Percentiles rank a stretch among this genome's conserved stretches.
Evolutionary conservation across 2,797 vertebrate genomes (phyloP).

Genomic region (Cirrhinus molitorella): DNA sequence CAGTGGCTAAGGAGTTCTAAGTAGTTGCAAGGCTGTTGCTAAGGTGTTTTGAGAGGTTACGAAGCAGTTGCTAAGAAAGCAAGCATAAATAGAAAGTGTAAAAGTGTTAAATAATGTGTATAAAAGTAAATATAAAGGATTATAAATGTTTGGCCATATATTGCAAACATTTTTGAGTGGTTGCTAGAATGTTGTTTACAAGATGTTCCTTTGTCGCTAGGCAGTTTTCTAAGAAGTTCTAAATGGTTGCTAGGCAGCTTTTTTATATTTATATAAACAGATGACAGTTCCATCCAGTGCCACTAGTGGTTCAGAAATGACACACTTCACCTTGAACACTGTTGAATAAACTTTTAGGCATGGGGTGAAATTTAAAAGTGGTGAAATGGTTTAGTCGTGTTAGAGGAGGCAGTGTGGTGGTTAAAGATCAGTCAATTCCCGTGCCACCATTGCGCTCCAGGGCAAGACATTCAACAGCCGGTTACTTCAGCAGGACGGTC

Average conservation of each 20-base stretch:
- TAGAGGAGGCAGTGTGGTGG: background rate
- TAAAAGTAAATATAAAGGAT: background rate
- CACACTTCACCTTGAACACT: background rate
- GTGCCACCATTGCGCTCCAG: background rate
- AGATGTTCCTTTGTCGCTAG: too few relatives aligned
- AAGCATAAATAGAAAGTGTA: background rate
- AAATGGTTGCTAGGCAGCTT: background rate
- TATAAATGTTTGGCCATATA: too few relatives aligned
- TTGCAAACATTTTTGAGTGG: too few relatives aligned
- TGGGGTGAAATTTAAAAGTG: background rate
- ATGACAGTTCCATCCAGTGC: background rate
- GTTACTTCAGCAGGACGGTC: background rate
- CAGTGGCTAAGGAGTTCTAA: too few relatives aligned
- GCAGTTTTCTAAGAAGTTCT: background rate
- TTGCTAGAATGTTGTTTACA: too few relatives aligned
- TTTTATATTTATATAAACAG: background rate
- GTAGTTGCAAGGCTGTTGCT: too few relatives aligned
- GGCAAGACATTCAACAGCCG: background rate
- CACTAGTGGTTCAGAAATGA: background rate
- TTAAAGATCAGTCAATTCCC: slow-evolving; percentile 4
- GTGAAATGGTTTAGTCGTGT: background rate
- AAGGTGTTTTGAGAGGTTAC: too few relatives aligned
- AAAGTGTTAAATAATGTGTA: background rate
- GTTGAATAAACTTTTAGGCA: background rate
- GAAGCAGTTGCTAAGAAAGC: too few relatives aligned